Evolutionary conservation across 2,797 vertebrate genomes (phyloP), one percentile per base, ranked within the genome.

Genomic region (Heteromormyrus szaboi): DNA sequence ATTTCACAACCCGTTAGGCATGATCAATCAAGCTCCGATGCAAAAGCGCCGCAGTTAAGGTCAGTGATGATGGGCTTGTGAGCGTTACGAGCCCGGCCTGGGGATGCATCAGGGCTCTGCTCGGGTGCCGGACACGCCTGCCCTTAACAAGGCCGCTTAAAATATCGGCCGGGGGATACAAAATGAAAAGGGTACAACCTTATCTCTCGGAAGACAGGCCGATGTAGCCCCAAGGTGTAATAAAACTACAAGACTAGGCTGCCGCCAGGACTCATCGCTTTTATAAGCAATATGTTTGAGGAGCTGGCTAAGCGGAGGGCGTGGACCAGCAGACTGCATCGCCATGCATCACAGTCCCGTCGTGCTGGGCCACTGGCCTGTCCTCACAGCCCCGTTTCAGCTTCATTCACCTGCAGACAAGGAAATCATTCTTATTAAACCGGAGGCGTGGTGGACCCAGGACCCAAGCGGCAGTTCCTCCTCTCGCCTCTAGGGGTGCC

Each of bases 171-270:
- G 95, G 96, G 94, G 97, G 97, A 96, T 96, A 95, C 94, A 95
- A 97, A 96, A 97, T 97, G 97, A 97, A 98, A 98, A 98, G 97
- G 97, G 96, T 97, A 96, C 96, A 97, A 97, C 96, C 97, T 97
- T 97, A 96, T 98, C 97, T 97, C 97, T 97, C 97, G 96, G 93
- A 96, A 97, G 97, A 98, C 98, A 95, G 93, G 94, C 96, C 92
- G 91, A 90, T 94, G 95, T 96, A 96, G 97, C 98, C 97, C 97
- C 96, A 95, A 97, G 97, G 97, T 91, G 48, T 97, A 97, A 97
- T 99, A 98, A 98, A 98, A 96, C 96, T 95, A 97, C 96, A 96
- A 94, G 96, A 97, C 96, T 97, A 97, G 94, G 95, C 96, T 95
- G 95, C 96, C 93, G 96, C 96, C 96, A 95, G 95, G 95, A 97